A percentile compares a stretch with the other conserved stretches of the same genome.
phyloP scores from a whole-genome alignment of 2,888 invertebrate genomes.

The Anagyrus pseudococci region DNA sequence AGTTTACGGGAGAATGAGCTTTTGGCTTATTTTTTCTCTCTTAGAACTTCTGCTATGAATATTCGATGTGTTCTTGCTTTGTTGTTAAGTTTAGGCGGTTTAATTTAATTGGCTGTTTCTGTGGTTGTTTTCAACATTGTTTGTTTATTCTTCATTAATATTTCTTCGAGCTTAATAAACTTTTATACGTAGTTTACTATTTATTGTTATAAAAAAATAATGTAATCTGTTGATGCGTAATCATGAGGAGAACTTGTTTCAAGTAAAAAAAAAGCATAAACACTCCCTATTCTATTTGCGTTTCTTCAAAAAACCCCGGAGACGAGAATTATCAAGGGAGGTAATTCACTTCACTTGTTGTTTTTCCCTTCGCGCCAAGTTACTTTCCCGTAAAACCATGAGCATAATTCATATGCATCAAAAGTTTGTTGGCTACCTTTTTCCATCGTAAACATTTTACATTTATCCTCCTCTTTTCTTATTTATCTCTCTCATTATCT shows the following conservation, averaged over 20 bases:
- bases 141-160: too few relatives aligned
- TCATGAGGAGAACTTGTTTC: neutral
- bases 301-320: slow-evolving; percentile 13
- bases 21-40: neutral
- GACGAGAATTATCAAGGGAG: slow-evolving; percentile 25
- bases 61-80: too few relatives aligned
- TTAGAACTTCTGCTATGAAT: too few relatives aligned
- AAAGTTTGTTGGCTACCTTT: slow-evolving; percentile 19
- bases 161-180: too few relatives aligned
- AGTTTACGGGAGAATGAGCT: neutral
- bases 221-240: too few relatives aligned
- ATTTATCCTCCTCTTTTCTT: neutral
- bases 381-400: slow-evolving; percentile 20
- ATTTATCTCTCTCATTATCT: neutral
- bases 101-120: too few relatives aligned
- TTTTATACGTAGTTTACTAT: too few relatives aligned
- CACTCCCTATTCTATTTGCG: slow-evolving; percentile 24
- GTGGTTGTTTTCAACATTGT: too few relatives aligned
- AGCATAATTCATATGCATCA: slow-evolving; percentile 21
- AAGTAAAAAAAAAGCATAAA: slow-evolving; percentile 2
- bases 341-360: slow-evolving; percentile 28
- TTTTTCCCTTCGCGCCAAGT: slow-evolving; percentile 6
- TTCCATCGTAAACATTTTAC: slow-evolving; percentile 18
- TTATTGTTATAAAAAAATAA: too few relatives aligned
- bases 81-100: too few relatives aligned